Conservation (phyloP, 2,113 vertebrate genomes). For the Myotis lucifugus region DNA sequence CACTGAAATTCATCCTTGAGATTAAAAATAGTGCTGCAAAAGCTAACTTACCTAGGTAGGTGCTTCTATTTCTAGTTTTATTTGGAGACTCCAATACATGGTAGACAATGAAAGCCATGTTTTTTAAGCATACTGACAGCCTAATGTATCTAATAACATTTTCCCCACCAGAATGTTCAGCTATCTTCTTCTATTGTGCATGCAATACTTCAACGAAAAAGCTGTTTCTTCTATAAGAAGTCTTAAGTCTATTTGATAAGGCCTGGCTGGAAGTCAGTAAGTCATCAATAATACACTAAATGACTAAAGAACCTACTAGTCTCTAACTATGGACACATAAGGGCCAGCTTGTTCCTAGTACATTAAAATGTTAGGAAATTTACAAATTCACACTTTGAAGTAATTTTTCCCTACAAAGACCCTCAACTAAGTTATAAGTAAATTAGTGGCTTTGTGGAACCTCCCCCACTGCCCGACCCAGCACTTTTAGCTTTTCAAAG, state of each 20-base stretch:
- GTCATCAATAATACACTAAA: neutral
- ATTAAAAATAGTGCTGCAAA: neutral
- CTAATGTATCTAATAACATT: neutral
- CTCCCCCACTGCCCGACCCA: neutral
- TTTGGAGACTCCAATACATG: neutral
- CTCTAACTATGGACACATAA: neutral
- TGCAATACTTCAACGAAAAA: neutral
- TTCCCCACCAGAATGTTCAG: neutral
- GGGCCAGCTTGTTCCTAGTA: neutral
- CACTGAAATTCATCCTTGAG: neutral
- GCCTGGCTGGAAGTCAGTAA: neutral
- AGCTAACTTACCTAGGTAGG: neutral
- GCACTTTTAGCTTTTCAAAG: neutral
- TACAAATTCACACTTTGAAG: neutral
- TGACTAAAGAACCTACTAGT: neutral
- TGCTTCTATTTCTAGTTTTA: neutral
- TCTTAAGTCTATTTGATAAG: neutral
- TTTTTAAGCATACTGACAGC: neutral
- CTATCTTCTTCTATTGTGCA: neutral
- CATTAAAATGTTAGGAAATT: neutral
- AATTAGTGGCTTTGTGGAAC: neutral
- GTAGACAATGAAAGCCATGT: neutral
- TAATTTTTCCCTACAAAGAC: neutral
- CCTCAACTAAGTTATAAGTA: neutral
- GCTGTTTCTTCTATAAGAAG: neutral